Evolutionary conservation across 2,113 vertebrate species (phyloP).

Genomic region (Neolamprologus longior): DNA sequence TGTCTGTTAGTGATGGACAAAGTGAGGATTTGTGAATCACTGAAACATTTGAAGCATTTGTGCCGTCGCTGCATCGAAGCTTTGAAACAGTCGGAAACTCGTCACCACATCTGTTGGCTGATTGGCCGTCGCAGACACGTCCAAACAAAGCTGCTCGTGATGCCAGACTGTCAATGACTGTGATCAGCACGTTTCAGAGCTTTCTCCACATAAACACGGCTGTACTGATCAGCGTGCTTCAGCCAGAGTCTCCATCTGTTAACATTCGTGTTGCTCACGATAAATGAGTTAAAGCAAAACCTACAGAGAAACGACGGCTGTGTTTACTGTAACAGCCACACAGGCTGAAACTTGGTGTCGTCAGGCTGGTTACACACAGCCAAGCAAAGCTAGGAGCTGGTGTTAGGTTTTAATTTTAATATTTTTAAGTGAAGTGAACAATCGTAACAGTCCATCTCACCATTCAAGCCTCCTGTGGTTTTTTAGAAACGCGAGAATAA

Average conservation of each 20-base stretch:
- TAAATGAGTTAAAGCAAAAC: neutral
- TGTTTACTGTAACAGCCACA: neutral
- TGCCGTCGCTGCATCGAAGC: fast-evolving
- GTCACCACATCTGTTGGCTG: neutral
- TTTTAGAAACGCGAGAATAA: neutral
- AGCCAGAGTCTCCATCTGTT: neutral
- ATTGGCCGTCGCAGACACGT: neutral
- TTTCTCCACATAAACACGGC: neutral
- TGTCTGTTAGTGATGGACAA: neutral
- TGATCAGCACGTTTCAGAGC: neutral
- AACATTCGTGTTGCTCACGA: neutral
- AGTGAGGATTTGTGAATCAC: neutral
- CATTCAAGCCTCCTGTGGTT: fast-evolving
- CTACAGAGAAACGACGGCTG: neutral
- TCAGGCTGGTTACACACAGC: neutral
- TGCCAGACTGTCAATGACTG: neutral
- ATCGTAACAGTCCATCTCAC: neutral
- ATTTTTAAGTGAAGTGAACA: neutral
- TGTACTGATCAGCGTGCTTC: fast-evolving
- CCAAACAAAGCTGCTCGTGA: neutral
- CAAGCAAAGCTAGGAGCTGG: neutral
- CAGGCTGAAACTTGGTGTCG: neutral
- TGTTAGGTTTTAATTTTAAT: fast-evolving
- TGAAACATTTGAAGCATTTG: neutral
- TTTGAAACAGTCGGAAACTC: neutral